Base-by-base conservation (phyloP, 2,888 invertebrate species). In the Tipula vernalis region DNA sequence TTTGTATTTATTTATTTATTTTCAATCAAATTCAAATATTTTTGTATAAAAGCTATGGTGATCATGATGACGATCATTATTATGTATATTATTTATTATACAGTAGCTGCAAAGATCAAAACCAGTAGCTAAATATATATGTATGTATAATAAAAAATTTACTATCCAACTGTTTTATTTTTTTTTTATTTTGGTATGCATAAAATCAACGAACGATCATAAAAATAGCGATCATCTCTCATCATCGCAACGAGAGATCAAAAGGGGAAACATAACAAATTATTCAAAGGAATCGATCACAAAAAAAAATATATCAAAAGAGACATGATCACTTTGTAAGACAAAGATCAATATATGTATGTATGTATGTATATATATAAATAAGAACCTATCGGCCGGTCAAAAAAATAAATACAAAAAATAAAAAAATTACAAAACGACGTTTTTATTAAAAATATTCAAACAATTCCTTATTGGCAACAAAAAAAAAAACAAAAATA, bases 381-480 rank as follows among this genome's bases (percentile, higher is more conserved):
- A 39, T 39, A 51, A 71, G 71, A 28, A 71, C 28, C 71, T 18
- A 71, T 71, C 71, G 71, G 41, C n/a, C 84, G 84, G 84, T 39
- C 84, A 84, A 84, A 84, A 39, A 36, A 36, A 10, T 39, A 39
- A 39, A 28, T 28, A 28, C 28, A 28, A 28, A 28, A 28, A 28
- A 28, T 1, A 10, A 84, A 41, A 39, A 84, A 84, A 84, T 84
- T 39, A 10, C 71, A 84, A 84, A 84, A 84, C 84, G 41, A 84
- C 84, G 84, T 39, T 84, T 84, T 84, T 84, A 84, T 84, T 84
- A 84, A 84, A 71, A 84, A 84, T 84, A 84, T 84, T 84, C 84
- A 84, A 84, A 84, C 84, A 84, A 84, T 84, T 84, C 84, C 84
- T 84, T 84, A 84, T 84, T 84, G 84, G 84, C 84, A 84, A 39